These are phyloP conservation scores for Rhyacophila evoluta DNA, from an alignment of 2,888 invertebrate species.

Conservation along the genomic window DNA sequence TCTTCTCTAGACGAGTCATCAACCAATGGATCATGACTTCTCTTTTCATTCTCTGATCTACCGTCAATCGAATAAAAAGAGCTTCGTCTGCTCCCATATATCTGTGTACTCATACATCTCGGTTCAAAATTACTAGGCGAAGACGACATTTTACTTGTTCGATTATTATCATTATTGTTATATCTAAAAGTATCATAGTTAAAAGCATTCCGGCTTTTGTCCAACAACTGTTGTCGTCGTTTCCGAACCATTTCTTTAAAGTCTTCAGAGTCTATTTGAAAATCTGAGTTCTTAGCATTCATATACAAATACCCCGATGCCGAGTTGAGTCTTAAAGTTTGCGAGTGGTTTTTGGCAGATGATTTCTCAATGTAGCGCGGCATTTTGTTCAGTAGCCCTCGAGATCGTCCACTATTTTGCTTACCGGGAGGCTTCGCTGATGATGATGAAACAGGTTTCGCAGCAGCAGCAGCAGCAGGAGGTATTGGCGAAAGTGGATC, in stretches of 20 bases:
- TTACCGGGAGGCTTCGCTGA: conserved; percentile 61
- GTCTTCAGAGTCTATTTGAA: conserved; percentile 67
- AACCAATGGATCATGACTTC: conserved; percentile 66
- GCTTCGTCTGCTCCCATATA: conserved; percentile 62
- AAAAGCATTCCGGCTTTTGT: conserved; percentile 57
- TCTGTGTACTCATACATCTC: conserved; percentile 58
- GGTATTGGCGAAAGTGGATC: conserved; percentile 67
- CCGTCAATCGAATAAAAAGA: conserved; percentile 65
- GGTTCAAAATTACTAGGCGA: conserved; percentile 57
- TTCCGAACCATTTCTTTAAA: conserved; percentile 67
- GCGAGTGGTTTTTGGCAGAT: conserved; percentile 62
- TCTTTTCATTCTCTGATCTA: conserved; percentile 60
- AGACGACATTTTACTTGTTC: conserved; percentile 46
- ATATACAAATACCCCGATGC: conserved; percentile 68
- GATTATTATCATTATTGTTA: conserved; percentile 58
- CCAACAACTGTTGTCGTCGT: conserved; percentile 65
- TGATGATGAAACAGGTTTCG: conserved; percentile 58
- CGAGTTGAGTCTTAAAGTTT: conserved; percentile 66
- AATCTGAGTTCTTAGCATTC: conserved; percentile 68
- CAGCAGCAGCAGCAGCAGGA: conserved; percentile 64
- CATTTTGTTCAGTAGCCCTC: conserved; percentile 55
- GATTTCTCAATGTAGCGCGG: conserved; percentile 67
- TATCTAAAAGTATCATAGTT: conserved; percentile 59
- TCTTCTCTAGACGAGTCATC: conserved; percentile 68
- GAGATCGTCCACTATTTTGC: conserved; percentile 58